A percentile compares a stretch with the other conserved stretches of the same genome.
These are phyloP conservation scores for Amaurobius ferox DNA, from an alignment of 2,888 invertebrate genomes.

Conservation along the genomic window DNA sequence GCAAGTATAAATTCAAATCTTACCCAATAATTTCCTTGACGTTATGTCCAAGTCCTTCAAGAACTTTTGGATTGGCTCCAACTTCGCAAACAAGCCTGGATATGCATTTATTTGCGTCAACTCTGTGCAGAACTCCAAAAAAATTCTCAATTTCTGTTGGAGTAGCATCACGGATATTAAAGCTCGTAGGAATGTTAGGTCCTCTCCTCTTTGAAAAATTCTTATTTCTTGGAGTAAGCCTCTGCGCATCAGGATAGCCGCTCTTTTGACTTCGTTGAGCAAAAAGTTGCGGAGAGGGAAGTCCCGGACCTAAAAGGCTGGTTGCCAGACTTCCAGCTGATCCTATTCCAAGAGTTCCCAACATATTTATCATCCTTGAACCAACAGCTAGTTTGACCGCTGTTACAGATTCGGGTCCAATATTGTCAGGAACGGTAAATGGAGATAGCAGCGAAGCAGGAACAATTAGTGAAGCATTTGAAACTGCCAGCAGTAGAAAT, in stretches of 20 bases:
- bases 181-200: constrained; percentile 57
- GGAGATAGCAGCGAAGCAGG: constrained; percentile 39
- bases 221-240: constrained; percentile 42
- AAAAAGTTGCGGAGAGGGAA: neutral
- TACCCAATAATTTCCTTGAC: constrained; percentile 59
- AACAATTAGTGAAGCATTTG: constrained; percentile 23
- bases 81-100: constrained; percentile 60
- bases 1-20: too few relatives aligned
- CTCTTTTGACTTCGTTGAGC: neutral
- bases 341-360: constrained; percentile 23
- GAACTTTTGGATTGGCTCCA: constrained; percentile 50
- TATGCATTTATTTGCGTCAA: constrained; percentile 64
- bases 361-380: constrained; percentile 37
- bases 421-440: constrained; percentile 33
- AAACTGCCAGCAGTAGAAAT: neutral
- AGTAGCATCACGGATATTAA: constrained; percentile 53
- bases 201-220: constrained; percentile 62
- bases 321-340: constrained; percentile 24
- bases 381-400: constrained; percentile 57
- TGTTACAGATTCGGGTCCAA: constrained; percentile 33
- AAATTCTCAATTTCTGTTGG: constrained; percentile 62
- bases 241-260: neutral
- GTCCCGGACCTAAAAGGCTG: constrained; percentile 12
- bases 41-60: constrained; percentile 64
- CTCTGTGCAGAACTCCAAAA: constrained; percentile 61